Base-by-base conservation (phyloP, 2,113 vertebrate species). In the Trichomycterus rosablanca region DNA sequence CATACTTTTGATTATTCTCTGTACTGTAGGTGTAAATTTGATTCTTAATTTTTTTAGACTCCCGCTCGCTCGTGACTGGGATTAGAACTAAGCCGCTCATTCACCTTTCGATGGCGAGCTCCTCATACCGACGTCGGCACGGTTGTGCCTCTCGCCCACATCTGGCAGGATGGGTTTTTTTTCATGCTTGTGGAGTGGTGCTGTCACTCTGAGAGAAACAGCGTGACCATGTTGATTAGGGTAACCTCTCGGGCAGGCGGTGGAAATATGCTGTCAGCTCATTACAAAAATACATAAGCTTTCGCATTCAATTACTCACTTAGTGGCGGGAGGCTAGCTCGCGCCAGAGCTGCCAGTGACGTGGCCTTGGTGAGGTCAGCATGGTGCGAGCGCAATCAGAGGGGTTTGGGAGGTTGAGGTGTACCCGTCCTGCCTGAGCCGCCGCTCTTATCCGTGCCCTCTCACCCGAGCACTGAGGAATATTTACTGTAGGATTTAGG, bases 261-360 rank as follows among this genome's bases (percentile, higher is more conserved):
- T 83, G 82, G 85, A 87, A 87, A 87, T 85, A 82, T 78, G 79
- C 85, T 84, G 87, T 88, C 83, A 83, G 81, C 84, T 90, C 84
- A 56, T 87, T 91, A 87, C 70, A 74, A 84, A 92, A 91, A 91
- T 85, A 91, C 82, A 89, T 88, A 84, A 86, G 74, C 75, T 70
- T 85, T 93, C 89, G 84, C 84, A 86, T 90, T 83, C 85, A 92
- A 95, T 93, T 90, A 91, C 81, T 87, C 82, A 71, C 43, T 76
- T 78, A 80, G 82, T 79, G 83, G 85, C 76, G 76, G 70, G 74
- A 83, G 86, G 84, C 85, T 86, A n/a, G n/a, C n/a, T n/a, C n/a
- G n/a, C n/a, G n/a, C n/a, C n/a, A n/a, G n/a, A n/a, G n/a, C 79
- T 81, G 84, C 88, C 87, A 85, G 78, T 79, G 67, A 70, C 45